Evolutionary conservation across 2,888 invertebrate species (phyloP), one percentile per base, ranked within the genome.

Genomic region (Eubasilissa splendida): DNA sequence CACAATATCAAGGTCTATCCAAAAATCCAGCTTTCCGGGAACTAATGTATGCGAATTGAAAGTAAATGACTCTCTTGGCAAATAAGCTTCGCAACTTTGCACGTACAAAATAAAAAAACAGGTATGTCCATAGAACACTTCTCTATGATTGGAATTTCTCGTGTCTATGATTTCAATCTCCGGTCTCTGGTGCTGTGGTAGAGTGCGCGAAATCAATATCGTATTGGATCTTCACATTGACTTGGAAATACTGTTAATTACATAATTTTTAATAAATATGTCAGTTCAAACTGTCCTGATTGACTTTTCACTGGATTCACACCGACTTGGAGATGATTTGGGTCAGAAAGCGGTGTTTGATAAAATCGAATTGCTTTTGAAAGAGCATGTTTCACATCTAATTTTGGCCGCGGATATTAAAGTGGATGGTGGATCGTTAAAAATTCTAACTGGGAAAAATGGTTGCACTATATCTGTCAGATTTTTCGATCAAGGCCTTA

Each of bases 241-340:
- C 59, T n/a, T 59, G 56, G 56, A 73, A 56, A 73, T 53, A 70
- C 54, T 4, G 54, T 50, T 59, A 60, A 63, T 76, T 76, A 78
- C 71, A 71, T 78, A 78, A 78, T 60, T 60, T 60, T 63, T 14
- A 58, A 56, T 22, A 42, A 78, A 50, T 60, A 96, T 96, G 96
- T 93, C 95, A 85, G 95, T 94, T 59, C 94, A 96, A 88, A 95
- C 95, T 74, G 91, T 96, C 85, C 89, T 96, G 76, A 89, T 96
- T 85, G 96, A 96, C 89, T 96, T 96, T 87, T 93, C 95, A 1
- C 91, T 96, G 84, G 94, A 95, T 84, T 91, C 94, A 63, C 92
- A 91, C 81, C 92, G 92, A 71, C 90, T 95, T 58, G 92, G 91
- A 83, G 94, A 94, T 85, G 91, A 93, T 83, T 91, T 90, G 84